Evolutionary conservation across 2,888 invertebrate species (phyloP).

Genomic region (Druceiella hillmani): DNA sequence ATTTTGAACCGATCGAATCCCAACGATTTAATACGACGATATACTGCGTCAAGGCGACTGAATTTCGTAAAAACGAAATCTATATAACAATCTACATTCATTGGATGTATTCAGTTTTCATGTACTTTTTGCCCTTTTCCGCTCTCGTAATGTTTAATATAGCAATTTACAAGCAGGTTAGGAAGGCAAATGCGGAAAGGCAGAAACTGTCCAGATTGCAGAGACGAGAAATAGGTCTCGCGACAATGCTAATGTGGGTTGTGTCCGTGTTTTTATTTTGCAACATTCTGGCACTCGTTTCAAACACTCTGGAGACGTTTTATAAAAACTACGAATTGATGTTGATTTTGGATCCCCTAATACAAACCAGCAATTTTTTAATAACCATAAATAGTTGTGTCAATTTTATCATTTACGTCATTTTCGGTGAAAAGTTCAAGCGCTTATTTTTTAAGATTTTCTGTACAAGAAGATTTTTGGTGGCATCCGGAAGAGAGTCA

Average conservation of each 20-base stretch:
- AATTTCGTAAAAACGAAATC: conserved; percentile 59
- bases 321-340: too few relatives aligned
- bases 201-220: conserved; percentile 85
- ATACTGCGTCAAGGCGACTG: conserved; percentile 66
- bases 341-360: too few relatives aligned
- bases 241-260: conserved; percentile 92
- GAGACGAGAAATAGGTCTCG: conserved; percentile 87
- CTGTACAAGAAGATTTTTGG: too few relatives aligned
- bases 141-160: conserved; percentile 85
- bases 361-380: too few relatives aligned
- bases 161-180: conserved; percentile 85
- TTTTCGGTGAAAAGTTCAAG: too few relatives aligned
- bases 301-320: conserved; percentile 85
- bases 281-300: conserved; percentile 81
- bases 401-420: too few relatives aligned
- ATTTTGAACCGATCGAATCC: conserved; percentile 36
- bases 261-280: conserved; percentile 93
- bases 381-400: too few relatives aligned
- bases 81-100: conserved; percentile 88
- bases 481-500: too few relatives aligned
- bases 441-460: too few relatives aligned
- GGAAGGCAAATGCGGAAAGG: conserved; percentile 84
- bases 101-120: conserved; percentile 90
- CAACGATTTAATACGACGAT: conserved; percentile 53
- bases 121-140: conserved; percentile 89